phyloP scores from a whole-genome alignment of 2,888 invertebrate species.

The Cheilosia urbana region DNA sequence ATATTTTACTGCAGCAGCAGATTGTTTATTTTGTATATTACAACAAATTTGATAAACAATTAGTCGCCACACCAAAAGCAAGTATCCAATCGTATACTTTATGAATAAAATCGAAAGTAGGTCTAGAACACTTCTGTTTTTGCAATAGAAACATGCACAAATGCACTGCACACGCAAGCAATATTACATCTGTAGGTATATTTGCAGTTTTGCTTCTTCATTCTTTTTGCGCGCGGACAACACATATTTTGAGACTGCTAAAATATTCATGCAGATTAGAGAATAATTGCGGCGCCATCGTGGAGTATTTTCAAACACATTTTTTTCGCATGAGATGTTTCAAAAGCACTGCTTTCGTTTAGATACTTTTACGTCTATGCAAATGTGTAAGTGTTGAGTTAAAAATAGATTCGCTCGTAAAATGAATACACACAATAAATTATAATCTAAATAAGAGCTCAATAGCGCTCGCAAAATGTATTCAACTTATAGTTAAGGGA shows the following conservation, averaged over 20 bases:
- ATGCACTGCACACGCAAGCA: background rate
- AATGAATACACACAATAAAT: background rate
- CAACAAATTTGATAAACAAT: background rate
- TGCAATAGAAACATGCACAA: background rate
- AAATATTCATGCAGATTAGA: background rate
- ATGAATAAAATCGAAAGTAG: constrained; percentile 2
- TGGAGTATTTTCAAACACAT: background rate
- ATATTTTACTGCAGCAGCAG: too few relatives aligned
- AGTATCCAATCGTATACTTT: background rate
- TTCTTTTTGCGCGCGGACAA: background rate
- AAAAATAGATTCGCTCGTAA: constrained; percentile 7
- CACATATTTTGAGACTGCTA: background rate
- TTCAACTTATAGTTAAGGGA: too few relatives aligned
- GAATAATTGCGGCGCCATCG: background rate
- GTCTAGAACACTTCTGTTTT: constrained; percentile 3
- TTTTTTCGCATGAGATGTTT: background rate
- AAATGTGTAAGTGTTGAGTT: background rate
- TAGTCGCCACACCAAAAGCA: too few relatives aligned
- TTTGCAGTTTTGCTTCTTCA: background rate
- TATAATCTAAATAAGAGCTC: background rate
- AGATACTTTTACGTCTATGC: background rate
- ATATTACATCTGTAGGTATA: background rate
- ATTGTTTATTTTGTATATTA: background rate
- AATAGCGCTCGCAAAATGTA: too few relatives aligned
- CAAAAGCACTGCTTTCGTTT: too few relatives aligned